Percentiles rank a stretch among this genome's conserved stretches.
Evolutionary conservation across 2,113 vertebrate genomes (phyloP).

Genomic region (Zosterops borbonicus): DNA sequence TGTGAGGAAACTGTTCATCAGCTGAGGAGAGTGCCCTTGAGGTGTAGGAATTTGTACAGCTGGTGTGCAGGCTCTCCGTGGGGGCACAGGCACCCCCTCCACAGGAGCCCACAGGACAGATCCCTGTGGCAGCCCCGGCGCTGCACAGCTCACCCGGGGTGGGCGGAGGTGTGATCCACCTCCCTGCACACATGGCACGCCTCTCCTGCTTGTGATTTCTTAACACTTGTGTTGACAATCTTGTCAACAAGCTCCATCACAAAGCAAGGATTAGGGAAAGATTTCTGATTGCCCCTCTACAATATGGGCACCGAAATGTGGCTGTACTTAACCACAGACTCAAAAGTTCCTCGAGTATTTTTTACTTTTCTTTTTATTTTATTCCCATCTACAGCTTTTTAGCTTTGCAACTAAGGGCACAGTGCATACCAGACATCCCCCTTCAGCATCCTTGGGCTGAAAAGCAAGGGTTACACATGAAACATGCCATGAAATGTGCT

Average conservation of each 20-base stretch:
- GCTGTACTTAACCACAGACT: rapidly evolving
- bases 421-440: too few relatives aligned
- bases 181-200: rapidly evolving
- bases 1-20: neutral
- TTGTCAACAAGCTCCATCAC: neutral
- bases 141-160: rapidly evolving
- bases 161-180: neutral
- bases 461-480: neutral
- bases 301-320: rapidly evolving
- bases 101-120: neutral
- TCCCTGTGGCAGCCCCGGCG: rapidly evolving
- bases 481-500: rapidly evolving
- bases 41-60: neutral
- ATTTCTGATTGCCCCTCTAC: neutral
- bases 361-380: neutral
- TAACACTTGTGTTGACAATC: neutral
- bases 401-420: neutral
- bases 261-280: neutral
- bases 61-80: neutral
- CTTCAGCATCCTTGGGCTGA: neutral
- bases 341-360: neutral
- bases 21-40: neutral
- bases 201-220: neutral
- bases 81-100: neutral
- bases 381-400: neutral